Conservation (phyloP, 2,113 vertebrate species). For the Lutjanus erythropterus region DNA sequence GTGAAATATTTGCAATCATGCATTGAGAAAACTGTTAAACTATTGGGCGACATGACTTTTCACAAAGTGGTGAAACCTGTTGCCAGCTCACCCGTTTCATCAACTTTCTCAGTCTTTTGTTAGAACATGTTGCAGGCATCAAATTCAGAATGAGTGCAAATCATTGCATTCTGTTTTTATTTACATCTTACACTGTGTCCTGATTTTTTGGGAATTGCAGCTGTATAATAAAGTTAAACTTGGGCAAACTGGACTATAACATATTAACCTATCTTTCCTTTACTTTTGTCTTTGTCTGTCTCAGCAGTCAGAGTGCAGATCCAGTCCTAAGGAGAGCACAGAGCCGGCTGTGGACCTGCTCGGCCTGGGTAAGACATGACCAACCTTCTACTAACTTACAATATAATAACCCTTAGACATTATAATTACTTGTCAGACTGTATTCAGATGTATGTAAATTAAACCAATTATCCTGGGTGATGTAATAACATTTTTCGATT, state of each 20-base stretch:
- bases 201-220: no score
- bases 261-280: background rate
- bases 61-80: no score
- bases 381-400: slow-evolving; percentile 1
- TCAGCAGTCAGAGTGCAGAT: slow-evolving; percentile 87
- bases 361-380: slow-evolving; percentile 91
- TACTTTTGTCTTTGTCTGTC: slow-evolving; percentile 47
- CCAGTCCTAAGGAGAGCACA: slow-evolving; percentile 88
- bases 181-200: no score
- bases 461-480: slow-evolving; percentile 11
- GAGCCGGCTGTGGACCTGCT: slow-evolving; percentile 94
- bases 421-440: slow-evolving; percentile 25
- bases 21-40: no score
- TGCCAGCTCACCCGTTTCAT: no score
- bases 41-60: no score
- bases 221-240: background rate
- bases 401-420: background rate
- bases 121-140: no score
- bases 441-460: slow-evolving; percentile 17
- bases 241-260: background rate
- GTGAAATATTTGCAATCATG: no score
- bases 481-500: slow-evolving; percentile 19
- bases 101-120: no score
- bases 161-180: no score
- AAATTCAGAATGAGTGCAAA: no score